Base-by-base conservation (phyloP, 1,140 invertebrate genomes). In the Heliothis virescens region DNA sequence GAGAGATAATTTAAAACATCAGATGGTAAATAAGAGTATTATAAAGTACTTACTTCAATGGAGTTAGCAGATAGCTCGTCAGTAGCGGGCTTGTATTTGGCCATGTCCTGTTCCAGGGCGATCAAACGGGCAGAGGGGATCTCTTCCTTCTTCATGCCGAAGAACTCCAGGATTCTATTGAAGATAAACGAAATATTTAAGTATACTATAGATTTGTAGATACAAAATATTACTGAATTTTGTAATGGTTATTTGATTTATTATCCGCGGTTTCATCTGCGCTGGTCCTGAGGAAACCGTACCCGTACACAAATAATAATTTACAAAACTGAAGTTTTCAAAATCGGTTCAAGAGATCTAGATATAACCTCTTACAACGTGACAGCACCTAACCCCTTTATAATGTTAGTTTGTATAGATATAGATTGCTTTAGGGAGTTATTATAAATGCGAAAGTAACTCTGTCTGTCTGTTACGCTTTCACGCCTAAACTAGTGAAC, bases 21-120 rank as follows among this genome's bases (percentile, higher is more conserved):
- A 16, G 15, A 1, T 9, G 7, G n/a, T 18, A 18, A 57, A 18
- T 10, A 10, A 57, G 1, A 18, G 4, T 18, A 10, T n/a, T 15
- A 55, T 15, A 16, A 16, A n/a, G n/a, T 57, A 59, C 76, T 89
- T 90, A 95, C 94, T 90, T 95, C 96, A 76, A 99, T 95, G 88
- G 96, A 96, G 83, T 98, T 97, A 50, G 96, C 95, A 29, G 95
- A 96, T 41, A 99, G 95, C 83, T 99, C 98, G 53, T 96, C 91
- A 50, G 95, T 96, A 71, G 97, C 96, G 52, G 99, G 99, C 93
- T 99, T 99, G 96, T 98, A 99, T 95, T 99, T 99, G 88, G 97
- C 97, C 99, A 99, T 99, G 89, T 99, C 99, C 89, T 99, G 98
- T 94, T 99, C 98, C 63, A 99, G 95, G 79, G 97, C 97, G 91